phyloP scores from a whole-genome alignment of 1,140 invertebrate species.

The Ceratosolen solmsi region DNA sequence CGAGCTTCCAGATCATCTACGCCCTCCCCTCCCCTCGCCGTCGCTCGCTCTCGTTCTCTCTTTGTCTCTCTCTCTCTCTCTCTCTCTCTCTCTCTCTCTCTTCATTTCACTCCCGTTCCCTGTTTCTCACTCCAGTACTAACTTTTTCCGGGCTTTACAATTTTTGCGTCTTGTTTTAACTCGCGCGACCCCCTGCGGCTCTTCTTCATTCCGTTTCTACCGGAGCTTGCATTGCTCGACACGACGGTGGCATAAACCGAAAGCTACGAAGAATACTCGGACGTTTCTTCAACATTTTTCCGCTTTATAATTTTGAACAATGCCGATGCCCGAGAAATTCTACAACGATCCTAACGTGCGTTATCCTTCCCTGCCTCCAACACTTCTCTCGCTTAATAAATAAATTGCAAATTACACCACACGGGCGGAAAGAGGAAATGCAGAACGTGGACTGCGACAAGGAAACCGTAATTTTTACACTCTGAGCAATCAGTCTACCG shows the following conservation, averaged over 20 bases:
- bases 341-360: background rate
- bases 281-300: background rate
- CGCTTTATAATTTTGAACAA: background rate
- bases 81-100: too few relatives aligned
- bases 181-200: background rate
- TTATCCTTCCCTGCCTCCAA: background rate
- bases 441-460: background rate
- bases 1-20: conserved; percentile 9
- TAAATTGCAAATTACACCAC: background rate
- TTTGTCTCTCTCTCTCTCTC: too few relatives aligned
- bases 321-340: background rate
- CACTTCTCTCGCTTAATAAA: background rate
- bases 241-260: background rate
- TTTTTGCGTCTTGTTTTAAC: conserved; percentile 1
- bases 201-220: background rate
- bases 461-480: background rate
- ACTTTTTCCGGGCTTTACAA: background rate
- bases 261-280: background rate
- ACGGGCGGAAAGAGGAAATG: background rate
- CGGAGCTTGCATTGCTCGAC: too few relatives aligned
- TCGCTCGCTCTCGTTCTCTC: background rate
- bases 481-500: background rate
- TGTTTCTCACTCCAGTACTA: background rate
- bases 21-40: background rate
- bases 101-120: background rate